Evolutionary conservation across 2,797 vertebrate species (phyloP).

Genomic region (Sebastes cheni): DNA sequence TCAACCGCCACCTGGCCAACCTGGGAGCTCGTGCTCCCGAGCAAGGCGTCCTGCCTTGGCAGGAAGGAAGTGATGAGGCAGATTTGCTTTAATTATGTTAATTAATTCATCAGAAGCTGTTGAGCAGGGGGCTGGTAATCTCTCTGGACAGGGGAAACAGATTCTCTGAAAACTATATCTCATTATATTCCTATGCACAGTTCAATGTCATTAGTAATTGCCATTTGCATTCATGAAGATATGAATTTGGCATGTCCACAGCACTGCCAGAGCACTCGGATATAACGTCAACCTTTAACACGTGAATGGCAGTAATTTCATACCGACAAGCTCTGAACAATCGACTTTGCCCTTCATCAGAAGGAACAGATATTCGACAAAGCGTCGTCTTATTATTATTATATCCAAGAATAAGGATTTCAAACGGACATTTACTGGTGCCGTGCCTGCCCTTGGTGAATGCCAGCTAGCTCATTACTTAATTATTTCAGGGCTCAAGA

Average conservation of each 20-base stretch:
- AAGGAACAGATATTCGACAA: slow-evolving; percentile 61
- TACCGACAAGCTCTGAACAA: slow-evolving; percentile 40
- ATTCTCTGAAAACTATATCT: slow-evolving; percentile 71
- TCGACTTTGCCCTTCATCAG: slow-evolving; percentile 52
- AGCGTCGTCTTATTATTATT: slow-evolving; percentile 50
- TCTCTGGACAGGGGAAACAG: slow-evolving; percentile 64
- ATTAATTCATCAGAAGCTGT: slow-evolving; percentile 80
- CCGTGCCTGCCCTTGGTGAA: slow-evolving; percentile 70
- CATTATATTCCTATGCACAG: slow-evolving; percentile 63
- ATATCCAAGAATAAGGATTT: slow-evolving; percentile 64
- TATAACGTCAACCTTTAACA: slow-evolving; percentile 24
- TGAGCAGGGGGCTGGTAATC: slow-evolving; percentile 72
- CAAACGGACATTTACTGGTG: slow-evolving; percentile 56
- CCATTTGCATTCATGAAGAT: slow-evolving; percentile 48
- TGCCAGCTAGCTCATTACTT: slow-evolving; percentile 75
- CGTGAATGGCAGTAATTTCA: slow-evolving; percentile 32
- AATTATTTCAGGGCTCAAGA: slow-evolving; percentile 70
- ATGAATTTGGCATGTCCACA: slow-evolving; percentile 45
- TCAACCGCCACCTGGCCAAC: slow-evolving; percentile 71
- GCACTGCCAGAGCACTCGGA: neutral
- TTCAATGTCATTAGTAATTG: slow-evolving; percentile 71
- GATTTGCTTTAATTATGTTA: slow-evolving; percentile 82
- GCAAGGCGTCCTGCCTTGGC: slow-evolving; percentile 59
- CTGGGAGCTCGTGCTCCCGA: slow-evolving; percentile 37
- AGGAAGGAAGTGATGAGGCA: slow-evolving; percentile 65